phyloP scores from a whole-genome alignment of 2,888 invertebrate genomes.

The Tinea semifulvella region DNA sequence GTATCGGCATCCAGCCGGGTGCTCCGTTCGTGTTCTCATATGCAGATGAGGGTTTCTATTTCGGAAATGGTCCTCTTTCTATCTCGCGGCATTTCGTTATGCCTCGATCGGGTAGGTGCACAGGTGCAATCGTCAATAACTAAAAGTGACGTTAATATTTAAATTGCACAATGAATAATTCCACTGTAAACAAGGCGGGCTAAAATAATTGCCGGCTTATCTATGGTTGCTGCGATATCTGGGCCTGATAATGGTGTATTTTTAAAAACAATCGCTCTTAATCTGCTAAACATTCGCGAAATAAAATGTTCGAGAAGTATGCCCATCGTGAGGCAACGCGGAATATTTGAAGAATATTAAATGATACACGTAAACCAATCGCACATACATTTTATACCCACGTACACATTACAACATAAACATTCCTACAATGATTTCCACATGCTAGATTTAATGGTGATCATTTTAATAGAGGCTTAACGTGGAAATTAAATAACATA shows the following conservation, averaged over 20 bases:
- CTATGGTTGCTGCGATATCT: not conserved
- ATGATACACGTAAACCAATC: not conserved
- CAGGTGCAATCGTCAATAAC: not conserved
- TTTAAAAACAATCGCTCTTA: slow-evolving; percentile 8
- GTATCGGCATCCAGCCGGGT: slow-evolving; percentile 25
- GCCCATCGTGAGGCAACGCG: not conserved
- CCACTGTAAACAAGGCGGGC: slow-evolving; percentile 8
- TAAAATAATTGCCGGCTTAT: slow-evolving; percentile 9
- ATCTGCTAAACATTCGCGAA: not conserved
- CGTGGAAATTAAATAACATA: too few relatives aligned
- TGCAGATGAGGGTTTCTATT: slow-evolving; percentile 10
- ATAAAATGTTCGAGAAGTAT: slow-evolving; percentile 2
- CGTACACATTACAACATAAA: not conserved
- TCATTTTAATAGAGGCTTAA: not conserved
- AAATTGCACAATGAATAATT: slow-evolving; percentile 10
- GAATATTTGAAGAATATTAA: not conserved
- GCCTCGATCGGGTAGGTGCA: not conserved
- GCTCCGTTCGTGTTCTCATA: slow-evolving; percentile 7
- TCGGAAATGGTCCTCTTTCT: not conserved
- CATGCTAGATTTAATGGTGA: slow-evolving; percentile 4
- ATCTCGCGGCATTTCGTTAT: not conserved
- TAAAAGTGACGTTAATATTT: slow-evolving; percentile 2
- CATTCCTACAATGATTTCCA: slow-evolving; percentile 7
- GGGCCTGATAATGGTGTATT: slow-evolving; percentile 5
- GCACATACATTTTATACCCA: not conserved